Evolutionary conservation across 2,888 invertebrate genomes (phyloP), one percentile per base, ranked within the genome.

Genomic region (Plagiodera versicolora): DNA sequence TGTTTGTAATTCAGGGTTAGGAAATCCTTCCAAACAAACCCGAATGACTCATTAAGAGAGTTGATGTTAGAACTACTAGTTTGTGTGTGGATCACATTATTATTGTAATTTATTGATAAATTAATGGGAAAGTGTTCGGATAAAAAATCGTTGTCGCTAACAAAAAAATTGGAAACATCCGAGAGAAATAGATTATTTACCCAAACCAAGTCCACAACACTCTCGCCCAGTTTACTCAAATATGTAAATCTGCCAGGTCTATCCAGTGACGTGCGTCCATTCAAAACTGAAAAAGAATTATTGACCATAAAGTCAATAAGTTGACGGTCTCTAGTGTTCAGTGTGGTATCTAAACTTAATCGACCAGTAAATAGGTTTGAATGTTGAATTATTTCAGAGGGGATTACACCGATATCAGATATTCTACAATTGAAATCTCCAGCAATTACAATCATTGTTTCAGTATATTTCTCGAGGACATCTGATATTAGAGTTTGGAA

Each of bases 381-480:
- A 9, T 45, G 2, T 5, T 16, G 14, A 47, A 35, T 54, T 39
- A 39, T 49, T 19, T 48, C 88, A 85, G 44, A 24, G 71, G 72
- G 72, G 24, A 67, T 67, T 5, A 19, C 71, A 5, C 32, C 32
- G 11, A 32, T 32, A 32, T 32, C 32, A 2, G 32, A 6, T 10
- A 32, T 32, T 32, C 32, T 32, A 32, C 32, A 32, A 11, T 32
- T 32, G 9, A 32, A 11, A 11, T 83, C 88, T 10, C 91, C 92
- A 0, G 91, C 89, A 11, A 70, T 84, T 0, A 85, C 89, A 0
- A 76, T 92, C n/a, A 80, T 32, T 2, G 32, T 32, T 2, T 32
- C 32, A 5, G 6, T 24, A 24, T 24, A 24, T 6, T 24, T 24
- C 6, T 24, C 24, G 4, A 24, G 3, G 6, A 24, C 4, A 24